These are phyloP conservation scores for Drosophila borealis DNA, from an alignment of 2,888 invertebrate genomes.

Conservation along the genomic window DNA sequence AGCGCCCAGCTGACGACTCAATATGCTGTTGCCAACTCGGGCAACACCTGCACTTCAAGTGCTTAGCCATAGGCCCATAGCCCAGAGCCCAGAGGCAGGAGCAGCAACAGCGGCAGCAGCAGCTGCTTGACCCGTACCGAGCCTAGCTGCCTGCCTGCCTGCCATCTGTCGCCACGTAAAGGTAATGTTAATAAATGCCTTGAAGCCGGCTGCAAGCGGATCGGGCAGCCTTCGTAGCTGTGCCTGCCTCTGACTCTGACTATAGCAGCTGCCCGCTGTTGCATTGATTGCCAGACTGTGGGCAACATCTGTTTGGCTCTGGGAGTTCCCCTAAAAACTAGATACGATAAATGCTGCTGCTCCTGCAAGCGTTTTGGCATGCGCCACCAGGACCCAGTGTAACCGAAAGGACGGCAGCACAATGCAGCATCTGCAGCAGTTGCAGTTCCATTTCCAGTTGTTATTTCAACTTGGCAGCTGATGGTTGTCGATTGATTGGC, in stretches of 20 bases:
- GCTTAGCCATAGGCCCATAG: slow-evolving; percentile 39
- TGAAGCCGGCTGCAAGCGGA: slow-evolving; percentile 28
- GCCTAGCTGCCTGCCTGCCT: slow-evolving; percentile 12
- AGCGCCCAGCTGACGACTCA: slow-evolving; percentile 35
- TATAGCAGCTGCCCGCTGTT: slow-evolving; percentile 46
- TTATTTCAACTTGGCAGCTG: slow-evolving; percentile 46
- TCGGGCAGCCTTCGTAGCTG: neutral
- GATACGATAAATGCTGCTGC: slow-evolving; percentile 17
- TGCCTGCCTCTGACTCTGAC: slow-evolving; percentile 7
- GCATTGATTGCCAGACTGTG: slow-evolving; percentile 51
- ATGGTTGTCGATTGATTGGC: slow-evolving; percentile 40
- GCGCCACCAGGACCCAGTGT: slow-evolving; percentile 44
- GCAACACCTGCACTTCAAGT: slow-evolving; percentile 64
- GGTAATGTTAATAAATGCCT: slow-evolving; percentile 47
- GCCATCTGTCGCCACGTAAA: slow-evolving; percentile 48
- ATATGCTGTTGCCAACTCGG: slow-evolving; percentile 12
- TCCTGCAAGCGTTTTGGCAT: slow-evolving; percentile 40
- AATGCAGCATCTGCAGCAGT: slow-evolving; percentile 47
- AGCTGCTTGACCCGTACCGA: slow-evolving; percentile 21
- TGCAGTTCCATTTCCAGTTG: slow-evolving; percentile 34
- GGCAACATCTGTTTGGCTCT: slow-evolving; percentile 49
- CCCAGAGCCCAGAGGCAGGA: slow-evolving; percentile 12
- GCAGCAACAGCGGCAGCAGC: slow-evolving; percentile 15
- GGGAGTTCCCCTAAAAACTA: slow-evolving; percentile 43
- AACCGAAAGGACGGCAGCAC: slow-evolving; percentile 6